Conservation (phyloP, 1,140 invertebrate genomes). For the Hyles euphorbiae region DNA sequence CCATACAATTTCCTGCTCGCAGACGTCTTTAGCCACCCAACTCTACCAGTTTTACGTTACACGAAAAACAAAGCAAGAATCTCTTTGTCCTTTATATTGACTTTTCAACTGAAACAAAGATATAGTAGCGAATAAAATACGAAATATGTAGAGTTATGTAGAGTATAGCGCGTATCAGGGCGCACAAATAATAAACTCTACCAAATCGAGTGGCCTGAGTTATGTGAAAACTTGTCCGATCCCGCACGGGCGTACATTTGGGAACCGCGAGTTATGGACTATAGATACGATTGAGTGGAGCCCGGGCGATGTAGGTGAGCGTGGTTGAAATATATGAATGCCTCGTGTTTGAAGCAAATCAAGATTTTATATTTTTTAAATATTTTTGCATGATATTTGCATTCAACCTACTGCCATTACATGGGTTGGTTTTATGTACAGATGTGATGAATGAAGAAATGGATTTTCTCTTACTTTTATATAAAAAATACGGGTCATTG, state of each 20-base stretch:
- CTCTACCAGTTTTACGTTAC: slow-evolving; percentile 1
- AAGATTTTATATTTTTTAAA: too few relatives aligned
- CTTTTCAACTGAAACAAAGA: slow-evolving; percentile 25
- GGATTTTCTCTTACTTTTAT: too few relatives aligned
- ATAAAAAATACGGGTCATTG: too few relatives aligned
- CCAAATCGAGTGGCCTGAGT: slow-evolving; percentile 68
- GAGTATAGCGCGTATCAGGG: slow-evolving; percentile 34
- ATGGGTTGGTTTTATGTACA: too few relatives aligned
- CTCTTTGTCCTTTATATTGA: slow-evolving; percentile 25
- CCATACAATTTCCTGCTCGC: too few relatives aligned
- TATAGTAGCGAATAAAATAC: slow-evolving; percentile 42
- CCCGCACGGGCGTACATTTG: slow-evolving; percentile 31
- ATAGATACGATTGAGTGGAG: slow-evolving; percentile 18
- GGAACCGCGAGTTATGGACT: slow-evolving; percentile 27
- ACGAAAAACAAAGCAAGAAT: slow-evolving; percentile 17
- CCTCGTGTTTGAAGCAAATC: too few relatives aligned
- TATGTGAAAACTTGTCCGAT: slow-evolving; percentile 67
- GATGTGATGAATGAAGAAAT: too few relatives aligned
- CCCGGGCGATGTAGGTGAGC: too few relatives aligned
- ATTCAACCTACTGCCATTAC: too few relatives aligned
- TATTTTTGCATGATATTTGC: too few relatives aligned
- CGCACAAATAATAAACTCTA: slow-evolving; percentile 65
- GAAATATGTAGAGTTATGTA: slow-evolving; percentile 51
- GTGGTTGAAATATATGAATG: too few relatives aligned
- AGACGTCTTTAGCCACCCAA: too few relatives aligned